Evolutionary conservation across 2,113 vertebrate species (phyloP).

Genomic region (Ammodramus savannarum): DNA sequence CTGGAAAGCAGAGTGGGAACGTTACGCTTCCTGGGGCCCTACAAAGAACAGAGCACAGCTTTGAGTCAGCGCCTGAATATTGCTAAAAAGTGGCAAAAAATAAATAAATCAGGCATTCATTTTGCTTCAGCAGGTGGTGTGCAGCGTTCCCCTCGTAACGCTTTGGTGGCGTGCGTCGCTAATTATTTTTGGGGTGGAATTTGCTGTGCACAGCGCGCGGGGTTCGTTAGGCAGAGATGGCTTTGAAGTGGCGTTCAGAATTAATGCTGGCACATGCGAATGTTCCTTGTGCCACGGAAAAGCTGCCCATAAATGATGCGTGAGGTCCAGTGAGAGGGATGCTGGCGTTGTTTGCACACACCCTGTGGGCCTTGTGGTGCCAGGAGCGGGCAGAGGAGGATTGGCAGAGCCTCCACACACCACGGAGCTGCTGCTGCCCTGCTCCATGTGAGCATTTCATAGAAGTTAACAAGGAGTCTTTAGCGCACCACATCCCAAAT

Average conservation of each 20-base stretch:
- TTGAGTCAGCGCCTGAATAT: slow-evolving; percentile 2
- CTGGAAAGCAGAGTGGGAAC: not conserved
- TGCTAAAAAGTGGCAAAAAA: slow-evolving; percentile 28
- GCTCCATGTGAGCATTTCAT: not conserved
- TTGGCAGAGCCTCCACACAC: not conserved
- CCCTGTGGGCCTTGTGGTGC: not conserved
- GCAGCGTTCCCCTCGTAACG: slow-evolving; percentile 13
- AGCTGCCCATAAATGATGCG: slow-evolving; percentile 57
- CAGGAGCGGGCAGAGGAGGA: not conserved
- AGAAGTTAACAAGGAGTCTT: not conserved
- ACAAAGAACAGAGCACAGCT: slow-evolving; percentile 14
- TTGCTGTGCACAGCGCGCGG: not conserved
- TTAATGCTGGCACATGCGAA: slow-evolving; percentile 59
- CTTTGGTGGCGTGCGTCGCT: slow-evolving; percentile 43
- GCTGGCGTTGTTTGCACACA: slow-evolving; percentile 45
- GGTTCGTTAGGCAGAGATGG: slow-evolving; percentile 56
- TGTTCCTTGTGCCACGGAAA: slow-evolving; percentile 24
- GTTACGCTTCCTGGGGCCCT: not conserved
- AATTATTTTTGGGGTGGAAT: slow-evolving; percentile 61
- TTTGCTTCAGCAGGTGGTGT: slow-evolving; percentile 61
- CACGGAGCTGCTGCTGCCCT: not conserved
- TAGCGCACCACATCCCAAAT: not conserved
- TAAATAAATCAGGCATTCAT: slow-evolving; percentile 52
- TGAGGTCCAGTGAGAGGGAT: slow-evolving; percentile 38
- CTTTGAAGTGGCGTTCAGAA: slow-evolving; percentile 58